Percentiles rank a stretch among this genome's conserved stretches.
These are phyloP conservation scores for Cheilosia soror DNA, from an alignment of 2,888 invertebrate species.

Conservation along the genomic window DNA sequence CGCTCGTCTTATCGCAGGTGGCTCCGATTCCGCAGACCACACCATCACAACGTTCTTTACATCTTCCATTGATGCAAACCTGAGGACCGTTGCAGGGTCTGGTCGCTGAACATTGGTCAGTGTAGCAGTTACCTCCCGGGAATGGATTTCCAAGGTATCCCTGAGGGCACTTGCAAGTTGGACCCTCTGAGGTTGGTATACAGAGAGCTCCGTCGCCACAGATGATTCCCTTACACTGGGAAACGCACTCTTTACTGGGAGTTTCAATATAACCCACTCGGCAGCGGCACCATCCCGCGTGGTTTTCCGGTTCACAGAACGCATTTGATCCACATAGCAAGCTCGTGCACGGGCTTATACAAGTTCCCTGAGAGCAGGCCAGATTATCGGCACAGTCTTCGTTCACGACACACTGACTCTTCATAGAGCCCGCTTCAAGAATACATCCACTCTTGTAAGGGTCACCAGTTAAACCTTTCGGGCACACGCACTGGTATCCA, in stretches of 20 bases:
- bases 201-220: constrained; percentile 94
- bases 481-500: constrained; percentile 93
- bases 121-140: constrained; percentile 93
- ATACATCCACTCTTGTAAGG: constrained; percentile 93
- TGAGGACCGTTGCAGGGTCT: constrained; percentile 91
- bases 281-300: constrained; percentile 95
- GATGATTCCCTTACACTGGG: constrained; percentile 86
- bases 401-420: constrained; percentile 89
- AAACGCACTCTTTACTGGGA: constrained; percentile 92
- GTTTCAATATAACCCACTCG: constrained; percentile 92
- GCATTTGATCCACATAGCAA: constrained; percentile 93
- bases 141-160: constrained; percentile 96
- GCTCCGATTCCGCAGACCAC: constrained; percentile 95
- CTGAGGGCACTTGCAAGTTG: constrained; percentile 94
- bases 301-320: constrained; percentile 94
- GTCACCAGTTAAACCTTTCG: constrained; percentile 92
- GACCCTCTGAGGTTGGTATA: constrained; percentile 92
- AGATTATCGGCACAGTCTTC: constrained; percentile 92
- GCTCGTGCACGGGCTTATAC: constrained; percentile 91
- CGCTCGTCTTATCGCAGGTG: constrained; percentile 91
- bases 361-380: constrained; percentile 91
- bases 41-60: constrained; percentile 94
- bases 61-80: constrained; percentile 93
- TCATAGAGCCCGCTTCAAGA: constrained; percentile 85
- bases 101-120: constrained; percentile 91